Conservation (phyloP, 2,797 vertebrate species). For the Pipistrellus pygmaeus region DNA sequence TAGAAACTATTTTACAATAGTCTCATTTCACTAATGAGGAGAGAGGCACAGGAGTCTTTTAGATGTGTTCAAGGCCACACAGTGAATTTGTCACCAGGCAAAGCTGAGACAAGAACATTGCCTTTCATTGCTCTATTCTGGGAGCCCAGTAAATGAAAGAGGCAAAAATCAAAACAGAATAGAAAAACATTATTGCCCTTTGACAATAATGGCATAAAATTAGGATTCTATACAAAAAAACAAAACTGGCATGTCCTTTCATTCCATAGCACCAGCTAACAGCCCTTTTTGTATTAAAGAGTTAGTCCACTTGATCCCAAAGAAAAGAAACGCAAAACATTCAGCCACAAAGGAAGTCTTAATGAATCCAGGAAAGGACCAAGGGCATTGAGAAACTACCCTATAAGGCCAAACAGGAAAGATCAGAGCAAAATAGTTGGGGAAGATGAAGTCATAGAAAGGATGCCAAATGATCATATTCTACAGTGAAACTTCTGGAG, state of each 20-base stretch:
- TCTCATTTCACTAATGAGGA: background rate
- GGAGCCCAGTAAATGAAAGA: constrained; percentile 33
- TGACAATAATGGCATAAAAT: constrained; percentile 33
- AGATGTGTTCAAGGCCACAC: background rate
- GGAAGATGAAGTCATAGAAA: constrained; percentile 60
- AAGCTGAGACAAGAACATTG: background rate
- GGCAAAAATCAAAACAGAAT: constrained; percentile 12
- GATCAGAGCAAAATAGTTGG: constrained; percentile 46
- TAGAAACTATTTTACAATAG: background rate
- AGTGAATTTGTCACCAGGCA: background rate
- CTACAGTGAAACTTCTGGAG: constrained; percentile 54
- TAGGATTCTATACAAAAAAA: background rate
- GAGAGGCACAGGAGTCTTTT: background rate
- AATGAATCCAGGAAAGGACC: constrained; percentile 54
- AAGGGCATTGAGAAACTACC: background rate
- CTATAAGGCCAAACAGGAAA: constrained; percentile 54
- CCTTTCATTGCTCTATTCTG: constrained; percentile 10
- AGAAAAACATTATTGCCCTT: constrained; percentile 42
- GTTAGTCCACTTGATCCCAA: constrained; percentile 43
- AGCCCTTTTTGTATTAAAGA: constrained; percentile 41
- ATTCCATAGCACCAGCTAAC: constrained; percentile 22
- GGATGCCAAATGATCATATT: constrained; percentile 53
- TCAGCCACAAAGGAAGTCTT: constrained; percentile 65
- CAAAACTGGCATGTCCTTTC: constrained; percentile 33
- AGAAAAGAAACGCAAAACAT: constrained; percentile 54